A percentile compares a stretch with the other conserved stretches of the same genome.
Conservation (phyloP, 2,113 vertebrate species). For the Mus pahari region DNA sequence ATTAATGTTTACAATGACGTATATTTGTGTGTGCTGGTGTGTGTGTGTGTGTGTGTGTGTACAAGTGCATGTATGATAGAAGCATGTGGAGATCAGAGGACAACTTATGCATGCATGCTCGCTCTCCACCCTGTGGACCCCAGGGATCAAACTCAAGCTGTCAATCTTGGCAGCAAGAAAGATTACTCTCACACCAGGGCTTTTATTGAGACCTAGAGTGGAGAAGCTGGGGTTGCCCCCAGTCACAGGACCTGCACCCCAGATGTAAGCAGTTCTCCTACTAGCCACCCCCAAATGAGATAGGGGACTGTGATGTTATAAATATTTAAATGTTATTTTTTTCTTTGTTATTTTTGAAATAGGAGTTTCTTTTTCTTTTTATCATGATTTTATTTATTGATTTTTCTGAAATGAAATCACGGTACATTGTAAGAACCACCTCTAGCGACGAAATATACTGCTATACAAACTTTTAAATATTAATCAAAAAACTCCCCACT, state of each 20-base stretch:
- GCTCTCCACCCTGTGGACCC: too few species aligned
- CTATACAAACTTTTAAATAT: not conserved
- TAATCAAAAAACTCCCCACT: not conserved
- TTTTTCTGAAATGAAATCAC: constrained; percentile 53
- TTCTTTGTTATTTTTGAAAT: constrained; percentile 16
- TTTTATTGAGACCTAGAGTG: not conserved
- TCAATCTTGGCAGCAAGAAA: not conserved
- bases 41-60: not conserved
- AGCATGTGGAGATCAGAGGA: not conserved
- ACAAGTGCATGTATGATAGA: not conserved
- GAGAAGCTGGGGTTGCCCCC: not conserved
- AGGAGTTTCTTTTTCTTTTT: not conserved
- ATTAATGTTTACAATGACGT: not conserved
- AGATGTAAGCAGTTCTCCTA: not conserved
- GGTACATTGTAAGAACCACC: not conserved
- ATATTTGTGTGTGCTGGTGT: not conserved
- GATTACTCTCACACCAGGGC: not conserved
- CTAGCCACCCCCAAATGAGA: not conserved
- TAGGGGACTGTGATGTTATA: not conserved
- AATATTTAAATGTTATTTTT: constrained; percentile 20
- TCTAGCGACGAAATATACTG: not conserved
- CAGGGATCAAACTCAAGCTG: not conserved
- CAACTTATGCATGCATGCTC: not conserved
- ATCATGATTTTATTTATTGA: not conserved
- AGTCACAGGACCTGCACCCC: not conserved